These are phyloP conservation scores for Rostratula benghalensis DNA, from an alignment of 2,113 vertebrate genomes.

Conservation along the genomic window DNA sequence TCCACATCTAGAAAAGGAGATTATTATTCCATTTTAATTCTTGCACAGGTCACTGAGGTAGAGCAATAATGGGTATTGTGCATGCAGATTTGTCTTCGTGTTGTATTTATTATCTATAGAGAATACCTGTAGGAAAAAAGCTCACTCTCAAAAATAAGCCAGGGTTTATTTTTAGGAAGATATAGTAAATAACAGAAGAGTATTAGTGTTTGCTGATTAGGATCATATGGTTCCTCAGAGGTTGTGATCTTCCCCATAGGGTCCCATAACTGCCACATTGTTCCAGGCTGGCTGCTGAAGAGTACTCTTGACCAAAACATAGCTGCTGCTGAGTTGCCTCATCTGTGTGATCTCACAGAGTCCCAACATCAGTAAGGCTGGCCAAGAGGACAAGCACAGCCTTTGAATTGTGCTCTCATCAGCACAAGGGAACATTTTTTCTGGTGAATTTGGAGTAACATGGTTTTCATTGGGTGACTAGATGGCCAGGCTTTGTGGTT, in stretches of 20 bases:
- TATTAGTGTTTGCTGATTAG: not conserved
- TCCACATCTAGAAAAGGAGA: not conserved
- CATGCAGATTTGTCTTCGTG: not conserved
- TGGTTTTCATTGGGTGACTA: fast-evolving
- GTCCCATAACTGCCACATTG: not conserved
- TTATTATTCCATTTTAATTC: not conserved
- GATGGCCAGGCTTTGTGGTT: not conserved
- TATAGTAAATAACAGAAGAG: not conserved
- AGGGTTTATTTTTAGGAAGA: not conserved
- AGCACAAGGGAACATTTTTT: not conserved
- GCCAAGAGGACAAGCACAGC: not conserved
- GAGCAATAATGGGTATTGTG: not conserved
- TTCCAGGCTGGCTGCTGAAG: not conserved
- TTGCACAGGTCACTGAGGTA: not conserved
- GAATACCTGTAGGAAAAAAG: not conserved
- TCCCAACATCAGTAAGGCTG: fast-evolving
- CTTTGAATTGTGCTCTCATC: not conserved
- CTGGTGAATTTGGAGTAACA: not conserved
- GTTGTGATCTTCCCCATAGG: not conserved
- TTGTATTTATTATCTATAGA: not conserved
- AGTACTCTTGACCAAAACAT: not conserved
- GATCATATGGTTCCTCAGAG: not conserved
- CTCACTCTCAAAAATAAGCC: not conserved
- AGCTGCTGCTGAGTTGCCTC: too few relatives aligned
- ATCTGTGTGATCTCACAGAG: not conserved